These are phyloP conservation scores for Microhierax caerulescens DNA, from an alignment of 2,797 vertebrate genomes.

Conservation along the genomic window DNA sequence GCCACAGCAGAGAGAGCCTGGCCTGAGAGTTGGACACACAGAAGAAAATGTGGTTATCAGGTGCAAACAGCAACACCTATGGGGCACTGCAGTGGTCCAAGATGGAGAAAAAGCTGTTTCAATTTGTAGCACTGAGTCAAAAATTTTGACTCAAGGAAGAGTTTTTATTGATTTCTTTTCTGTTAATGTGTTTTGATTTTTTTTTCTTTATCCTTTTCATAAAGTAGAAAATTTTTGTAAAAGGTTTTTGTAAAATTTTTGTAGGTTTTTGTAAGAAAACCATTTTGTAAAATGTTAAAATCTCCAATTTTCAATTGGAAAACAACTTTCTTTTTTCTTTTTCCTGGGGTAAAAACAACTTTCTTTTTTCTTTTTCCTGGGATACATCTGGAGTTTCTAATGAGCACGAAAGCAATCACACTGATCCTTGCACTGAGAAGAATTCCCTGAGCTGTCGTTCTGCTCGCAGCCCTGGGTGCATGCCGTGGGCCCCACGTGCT, in stretches of 20 bases:
- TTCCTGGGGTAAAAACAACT: not conserved
- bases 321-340: not conserved
- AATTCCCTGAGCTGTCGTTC: not conserved
- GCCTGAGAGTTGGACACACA: not conserved
- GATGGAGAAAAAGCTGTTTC: not conserved
- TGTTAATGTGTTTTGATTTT: not conserved
- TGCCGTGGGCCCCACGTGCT: rapidly evolving
- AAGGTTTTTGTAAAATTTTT: not conserved
- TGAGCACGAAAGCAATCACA: not conserved
- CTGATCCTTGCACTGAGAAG: not conserved
- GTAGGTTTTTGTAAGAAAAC: too few species aligned
- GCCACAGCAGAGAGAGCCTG: not conserved
- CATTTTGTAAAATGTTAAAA: not conserved
- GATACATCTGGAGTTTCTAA: not conserved
- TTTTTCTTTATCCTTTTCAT: not conserved
- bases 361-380: not conserved
- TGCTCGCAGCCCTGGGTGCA: not conserved
- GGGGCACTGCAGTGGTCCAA: not conserved
- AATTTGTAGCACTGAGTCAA: not conserved
- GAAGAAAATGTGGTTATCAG: not conserved
- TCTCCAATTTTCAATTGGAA: not conserved
- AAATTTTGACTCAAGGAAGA: not conserved
- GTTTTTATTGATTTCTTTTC: not conserved
- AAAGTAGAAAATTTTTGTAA: not conserved
- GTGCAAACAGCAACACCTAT: not conserved